Percentiles rank a stretch among this genome's conserved stretches.
Evolutionary conservation across 2,797 vertebrate genomes (phyloP).

Genomic region (Calcarius lapponicus): DNA sequence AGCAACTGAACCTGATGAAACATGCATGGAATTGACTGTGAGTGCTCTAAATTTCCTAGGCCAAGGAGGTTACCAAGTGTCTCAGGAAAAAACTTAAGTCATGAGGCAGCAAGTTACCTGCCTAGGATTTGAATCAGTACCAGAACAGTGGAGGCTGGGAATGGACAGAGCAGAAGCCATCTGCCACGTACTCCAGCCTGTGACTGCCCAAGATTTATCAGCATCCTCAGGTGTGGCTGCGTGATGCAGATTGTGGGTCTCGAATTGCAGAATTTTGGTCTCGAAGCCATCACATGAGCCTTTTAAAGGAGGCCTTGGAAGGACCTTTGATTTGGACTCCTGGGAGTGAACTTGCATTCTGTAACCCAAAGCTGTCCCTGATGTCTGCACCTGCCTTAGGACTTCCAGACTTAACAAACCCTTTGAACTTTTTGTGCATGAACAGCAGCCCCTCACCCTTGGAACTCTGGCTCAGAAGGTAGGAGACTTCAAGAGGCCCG

Average conservation of each 20-base stretch:
- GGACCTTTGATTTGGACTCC: not conserved
- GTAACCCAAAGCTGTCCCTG: not conserved
- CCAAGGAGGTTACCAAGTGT: not conserved
- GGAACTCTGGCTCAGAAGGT: not conserved
- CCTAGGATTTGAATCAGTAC: not conserved
- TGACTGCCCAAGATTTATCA: not conserved
- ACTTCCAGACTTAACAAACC: not conserved
- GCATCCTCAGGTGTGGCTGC: not conserved
- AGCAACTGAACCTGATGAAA: not conserved
- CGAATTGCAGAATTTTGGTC: not conserved
- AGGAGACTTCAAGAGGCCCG: not conserved
- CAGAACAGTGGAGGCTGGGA: not conserved
- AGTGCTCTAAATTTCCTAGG: not conserved
- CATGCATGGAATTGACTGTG: not conserved
- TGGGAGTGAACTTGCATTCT: not conserved
- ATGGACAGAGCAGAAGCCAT: not conserved
- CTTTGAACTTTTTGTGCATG: not conserved
- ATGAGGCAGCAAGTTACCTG: not conserved
- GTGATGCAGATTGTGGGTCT: not conserved
- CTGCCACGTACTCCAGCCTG: not conserved
- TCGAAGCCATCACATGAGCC: not conserved
- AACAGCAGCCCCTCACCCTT: not conserved
- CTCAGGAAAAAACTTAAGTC: not conserved
- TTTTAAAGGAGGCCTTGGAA: not conserved
- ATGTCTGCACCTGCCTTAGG: not conserved